Conservation (phyloP, 2,797 vertebrate genomes). For the Prionace glauca region DNA sequence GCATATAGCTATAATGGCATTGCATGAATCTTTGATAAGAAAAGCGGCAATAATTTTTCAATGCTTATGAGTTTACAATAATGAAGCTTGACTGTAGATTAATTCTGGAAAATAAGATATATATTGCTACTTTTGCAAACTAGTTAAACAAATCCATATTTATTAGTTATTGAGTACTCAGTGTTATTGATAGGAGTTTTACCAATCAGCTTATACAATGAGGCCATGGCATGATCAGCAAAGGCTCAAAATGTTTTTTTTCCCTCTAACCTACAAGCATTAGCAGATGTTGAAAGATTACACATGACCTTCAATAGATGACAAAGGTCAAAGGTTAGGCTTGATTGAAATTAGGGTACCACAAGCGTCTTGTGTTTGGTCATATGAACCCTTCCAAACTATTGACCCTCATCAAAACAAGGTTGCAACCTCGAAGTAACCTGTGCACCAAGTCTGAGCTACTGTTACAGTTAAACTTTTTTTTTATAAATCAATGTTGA, state of each 20-base stretch:
- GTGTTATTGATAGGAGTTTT: background rate
- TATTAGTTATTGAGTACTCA: background rate
- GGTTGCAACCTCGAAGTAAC: background rate
- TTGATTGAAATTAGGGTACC: background rate
- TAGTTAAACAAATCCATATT: background rate
- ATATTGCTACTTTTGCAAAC: background rate
- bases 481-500: conserved; percentile 57
- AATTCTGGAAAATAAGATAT: background rate
- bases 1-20: background rate
- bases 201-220: background rate
- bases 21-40: conserved; percentile 15
- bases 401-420: conserved; percentile 2
- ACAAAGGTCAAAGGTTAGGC: background rate
- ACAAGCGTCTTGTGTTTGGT: background rate
- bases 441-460: background rate
- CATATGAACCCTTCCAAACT: conserved; percentile 5
- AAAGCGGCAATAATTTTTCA: background rate
- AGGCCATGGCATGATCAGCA: background rate
- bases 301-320: background rate
- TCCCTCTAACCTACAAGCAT: background rate
- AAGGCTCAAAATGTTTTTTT: background rate
- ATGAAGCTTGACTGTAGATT: background rate
- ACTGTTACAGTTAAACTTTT: conserved; percentile 14
- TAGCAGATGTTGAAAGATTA: background rate
- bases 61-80: background rate